Evolutionary conservation across 2,797 vertebrate species (phyloP).

Genomic region (Calcarius lapponicus): DNA sequence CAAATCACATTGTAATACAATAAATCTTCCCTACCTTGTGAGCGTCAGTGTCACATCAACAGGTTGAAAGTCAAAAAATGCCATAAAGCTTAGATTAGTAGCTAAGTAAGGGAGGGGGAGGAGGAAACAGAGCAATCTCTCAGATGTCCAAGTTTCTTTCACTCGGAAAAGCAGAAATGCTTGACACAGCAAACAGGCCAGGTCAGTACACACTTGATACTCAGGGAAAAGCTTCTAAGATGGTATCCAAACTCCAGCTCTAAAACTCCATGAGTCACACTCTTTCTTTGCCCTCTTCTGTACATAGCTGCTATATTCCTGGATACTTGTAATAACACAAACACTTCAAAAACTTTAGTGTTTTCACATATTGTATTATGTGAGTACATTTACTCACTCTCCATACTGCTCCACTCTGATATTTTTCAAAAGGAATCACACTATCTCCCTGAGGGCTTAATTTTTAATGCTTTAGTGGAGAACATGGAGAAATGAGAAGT

Average conservation of each 20-base stretch:
- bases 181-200: not conserved
- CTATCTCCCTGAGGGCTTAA: not conserved
- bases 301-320: not conserved
- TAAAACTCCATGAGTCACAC: not conserved
- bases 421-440: not conserved
- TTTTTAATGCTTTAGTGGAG: not conserved
- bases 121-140: not conserved
- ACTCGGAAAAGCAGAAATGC: not conserved
- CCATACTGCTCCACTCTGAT: not conserved
- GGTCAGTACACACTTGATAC: not conserved
- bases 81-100: not conserved
- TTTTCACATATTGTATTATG: not conserved
- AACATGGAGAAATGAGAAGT: not conserved
- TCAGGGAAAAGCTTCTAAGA: not conserved
- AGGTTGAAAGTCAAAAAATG: slow-evolving; percentile 10
- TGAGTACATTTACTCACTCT: not conserved
- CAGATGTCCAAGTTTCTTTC: not conserved
- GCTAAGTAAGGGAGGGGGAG: not conserved
- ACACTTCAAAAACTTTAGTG: not conserved
- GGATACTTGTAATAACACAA: not conserved
- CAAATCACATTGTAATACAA: not conserved
- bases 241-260: not conserved
- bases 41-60: not conserved
- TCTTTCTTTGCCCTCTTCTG: not conserved
- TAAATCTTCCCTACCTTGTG: not conserved